These are phyloP conservation scores for Pelmatolapia mariae DNA, from an alignment of 2,113 vertebrate genomes.

Conservation along the genomic window DNA sequence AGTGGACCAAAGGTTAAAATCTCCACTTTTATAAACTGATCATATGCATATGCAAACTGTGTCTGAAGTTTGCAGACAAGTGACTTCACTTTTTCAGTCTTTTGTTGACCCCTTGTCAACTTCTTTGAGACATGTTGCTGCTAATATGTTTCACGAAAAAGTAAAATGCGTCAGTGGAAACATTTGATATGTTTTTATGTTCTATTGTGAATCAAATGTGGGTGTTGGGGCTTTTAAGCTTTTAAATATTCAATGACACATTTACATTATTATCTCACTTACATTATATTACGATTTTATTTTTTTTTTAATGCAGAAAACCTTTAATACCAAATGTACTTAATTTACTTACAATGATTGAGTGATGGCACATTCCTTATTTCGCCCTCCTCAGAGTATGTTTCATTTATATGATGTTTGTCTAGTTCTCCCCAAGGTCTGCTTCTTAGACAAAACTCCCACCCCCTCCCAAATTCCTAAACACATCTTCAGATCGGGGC, in stretches of 20 bases:
- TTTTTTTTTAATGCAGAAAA: not conserved
- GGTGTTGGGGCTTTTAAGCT: not conserved
- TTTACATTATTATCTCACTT: not conserved
- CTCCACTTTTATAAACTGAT: not conserved
- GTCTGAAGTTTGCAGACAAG: not conserved
- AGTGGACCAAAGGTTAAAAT: not conserved
- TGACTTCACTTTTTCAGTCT: not conserved
- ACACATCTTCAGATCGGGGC: not conserved
- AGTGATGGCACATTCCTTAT: constrained; percentile 5
- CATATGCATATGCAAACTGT: not conserved
- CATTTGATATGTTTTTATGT: not conserved
- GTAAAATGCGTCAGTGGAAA: not conserved
- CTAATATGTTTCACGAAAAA: not conserved
- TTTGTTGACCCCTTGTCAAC: not conserved
- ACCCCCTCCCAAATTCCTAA: not conserved
- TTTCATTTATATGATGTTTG: constrained; percentile 3
- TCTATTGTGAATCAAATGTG: not conserved
- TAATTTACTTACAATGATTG: not conserved
- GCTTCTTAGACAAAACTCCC: constrained; percentile 15
- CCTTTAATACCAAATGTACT: not conserved
- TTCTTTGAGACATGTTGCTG: not conserved
- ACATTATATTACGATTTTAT: not conserved
- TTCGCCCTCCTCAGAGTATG: not conserved
- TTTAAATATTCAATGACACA: not conserved
- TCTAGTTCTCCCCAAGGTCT: constrained; percentile 5